A percentile compares a stretch with the other conserved stretches of the same genome.
These are phyloP conservation scores for Mycetomoellerius zeteki DNA, from an alignment of 1,140 invertebrate species.

Conservation along the genomic window DNA sequence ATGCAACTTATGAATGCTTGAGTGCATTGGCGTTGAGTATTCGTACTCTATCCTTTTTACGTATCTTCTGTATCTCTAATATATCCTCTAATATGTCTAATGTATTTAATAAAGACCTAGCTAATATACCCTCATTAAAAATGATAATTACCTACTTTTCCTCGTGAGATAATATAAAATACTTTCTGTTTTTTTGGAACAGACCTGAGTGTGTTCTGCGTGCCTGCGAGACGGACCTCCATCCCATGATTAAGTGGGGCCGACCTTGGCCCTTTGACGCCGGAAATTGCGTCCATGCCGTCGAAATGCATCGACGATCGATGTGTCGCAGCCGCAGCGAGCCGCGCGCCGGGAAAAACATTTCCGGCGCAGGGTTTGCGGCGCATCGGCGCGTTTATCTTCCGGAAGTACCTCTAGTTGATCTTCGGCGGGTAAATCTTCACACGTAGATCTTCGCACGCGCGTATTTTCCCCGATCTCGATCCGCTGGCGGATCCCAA, in stretches of 20 bases:
- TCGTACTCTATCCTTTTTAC: background rate
- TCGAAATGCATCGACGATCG: constrained; percentile 67
- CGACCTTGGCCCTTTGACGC: constrained; percentile 72
- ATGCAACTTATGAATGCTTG: background rate
- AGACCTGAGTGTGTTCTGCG: constrained; percentile 70
- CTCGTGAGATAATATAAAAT: background rate
- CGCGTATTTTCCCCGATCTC: constrained; percentile 13
- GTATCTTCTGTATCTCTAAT: background rate
- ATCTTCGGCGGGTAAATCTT: constrained; percentile 70
- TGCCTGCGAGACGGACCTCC: constrained; percentile 53
- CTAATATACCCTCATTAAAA: background rate
- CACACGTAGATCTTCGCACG: constrained; percentile 69
- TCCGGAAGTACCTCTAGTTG: constrained; percentile 39
- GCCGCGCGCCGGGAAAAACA: constrained; percentile 18
- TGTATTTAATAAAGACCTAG: background rate
- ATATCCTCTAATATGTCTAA: background rate
- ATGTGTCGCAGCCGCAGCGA: constrained; percentile 61
- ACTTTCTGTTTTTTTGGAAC: constrained; percentile 54
- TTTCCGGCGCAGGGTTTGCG: constrained; percentile 34
- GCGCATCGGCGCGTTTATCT: constrained; percentile 51
- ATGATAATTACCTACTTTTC: background rate
- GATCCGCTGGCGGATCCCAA: constrained; percentile 4
- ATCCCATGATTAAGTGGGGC: constrained; percentile 62
- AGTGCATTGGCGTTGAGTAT: background rate
- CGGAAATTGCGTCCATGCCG: constrained; percentile 55